Conservation (phyloP, 2,113 vertebrate species). For the Neogobius melanostomus region DNA sequence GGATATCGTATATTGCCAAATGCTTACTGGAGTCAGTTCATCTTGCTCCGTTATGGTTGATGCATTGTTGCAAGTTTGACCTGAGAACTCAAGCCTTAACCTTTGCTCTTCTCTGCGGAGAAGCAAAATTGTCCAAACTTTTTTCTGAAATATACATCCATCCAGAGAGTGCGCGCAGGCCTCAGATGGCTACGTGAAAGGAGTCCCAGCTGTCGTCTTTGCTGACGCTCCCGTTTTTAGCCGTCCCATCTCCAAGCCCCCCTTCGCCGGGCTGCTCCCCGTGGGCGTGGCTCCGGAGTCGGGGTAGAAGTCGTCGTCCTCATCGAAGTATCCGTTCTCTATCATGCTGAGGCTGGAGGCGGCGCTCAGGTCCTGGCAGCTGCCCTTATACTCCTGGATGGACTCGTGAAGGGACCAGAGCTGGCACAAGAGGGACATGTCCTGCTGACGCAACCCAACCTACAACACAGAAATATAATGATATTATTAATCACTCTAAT, state of each 20-base stretch:
- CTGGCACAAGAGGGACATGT: constrained; percentile 97
- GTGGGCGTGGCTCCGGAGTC: constrained; percentile 76
- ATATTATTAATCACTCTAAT: too few species aligned
- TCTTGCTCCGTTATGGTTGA: constrained; percentile 26
- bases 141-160: not conserved
- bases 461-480: constrained; percentile 37
- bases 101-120: not conserved
- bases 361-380: constrained; percentile 87
- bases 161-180: constrained; percentile 1
- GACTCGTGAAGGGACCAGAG: constrained; percentile 97
- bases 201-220: constrained; percentile 85
- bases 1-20: constrained; percentile 43
- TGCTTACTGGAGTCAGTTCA: constrained; percentile 18
- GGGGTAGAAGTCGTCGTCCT: constrained; percentile 91
- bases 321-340: constrained; percentile 96
- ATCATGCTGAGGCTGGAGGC: constrained; percentile 84
- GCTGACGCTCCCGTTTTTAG: constrained; percentile 60
- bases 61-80: constrained; percentile 33
- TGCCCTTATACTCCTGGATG: constrained; percentile 98
- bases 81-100: constrained; percentile 27
- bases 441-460: constrained; percentile 97
- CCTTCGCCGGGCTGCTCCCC: constrained; percentile 68
- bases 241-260: constrained; percentile 47
- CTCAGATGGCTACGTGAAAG: constrained; percentile 76
- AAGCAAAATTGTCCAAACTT: not conserved